Evolutionary conservation across 2,113 vertebrate species (phyloP).

Genomic region (Phycodurus eques): DNA sequence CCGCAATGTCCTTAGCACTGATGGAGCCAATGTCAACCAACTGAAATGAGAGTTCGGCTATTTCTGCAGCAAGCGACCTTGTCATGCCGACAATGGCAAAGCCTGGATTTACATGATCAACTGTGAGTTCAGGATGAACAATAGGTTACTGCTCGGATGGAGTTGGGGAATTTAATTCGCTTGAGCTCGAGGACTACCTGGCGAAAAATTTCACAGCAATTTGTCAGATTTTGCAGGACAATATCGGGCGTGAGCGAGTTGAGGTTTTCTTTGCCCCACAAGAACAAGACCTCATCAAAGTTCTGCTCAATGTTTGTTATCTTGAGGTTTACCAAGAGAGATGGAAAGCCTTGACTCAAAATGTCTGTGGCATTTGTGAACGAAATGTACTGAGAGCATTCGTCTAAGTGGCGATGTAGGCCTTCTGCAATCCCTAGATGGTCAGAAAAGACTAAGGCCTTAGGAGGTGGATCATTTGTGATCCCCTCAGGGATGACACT

Average conservation of each 20-base stretch:
- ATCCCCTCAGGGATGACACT: conserved; percentile 37
- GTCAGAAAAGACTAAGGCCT: conserved; percentile 79
- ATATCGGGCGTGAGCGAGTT: conserved; percentile 47
- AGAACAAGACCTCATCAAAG: conserved; percentile 78
- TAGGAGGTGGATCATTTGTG: conserved; percentile 39
- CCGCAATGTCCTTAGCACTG: conserved; percentile 68
- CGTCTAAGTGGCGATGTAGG: conserved; percentile 70
- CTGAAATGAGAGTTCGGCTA: conserved; percentile 78
- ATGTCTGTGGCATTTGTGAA: conserved; percentile 58
- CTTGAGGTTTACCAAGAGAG: conserved; percentile 45
- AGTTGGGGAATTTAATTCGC: conserved; percentile 48
- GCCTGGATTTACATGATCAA: conserved; percentile 76
- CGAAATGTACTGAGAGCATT: conserved; percentile 64
- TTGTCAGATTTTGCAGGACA: conserved; percentile 65
- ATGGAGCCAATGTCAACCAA: conserved; percentile 74
- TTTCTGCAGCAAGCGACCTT: conserved; percentile 74
- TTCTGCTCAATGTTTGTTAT: conserved; percentile 53
- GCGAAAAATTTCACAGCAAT: conserved; percentile 77
- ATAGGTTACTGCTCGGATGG: conserved; percentile 77
- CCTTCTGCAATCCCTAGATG: conserved; percentile 69
- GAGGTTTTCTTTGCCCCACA: conserved; percentile 79
- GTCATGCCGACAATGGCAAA: conserved; percentile 80
- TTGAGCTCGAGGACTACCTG: conserved; percentile 75
- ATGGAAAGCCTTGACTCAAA: conserved; percentile 31
- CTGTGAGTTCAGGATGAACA: conserved; percentile 70